These are phyloP conservation scores for Gobiocypris rarus DNA, from an alignment of 2,113 vertebrate genomes.

Conservation along the genomic window DNA sequence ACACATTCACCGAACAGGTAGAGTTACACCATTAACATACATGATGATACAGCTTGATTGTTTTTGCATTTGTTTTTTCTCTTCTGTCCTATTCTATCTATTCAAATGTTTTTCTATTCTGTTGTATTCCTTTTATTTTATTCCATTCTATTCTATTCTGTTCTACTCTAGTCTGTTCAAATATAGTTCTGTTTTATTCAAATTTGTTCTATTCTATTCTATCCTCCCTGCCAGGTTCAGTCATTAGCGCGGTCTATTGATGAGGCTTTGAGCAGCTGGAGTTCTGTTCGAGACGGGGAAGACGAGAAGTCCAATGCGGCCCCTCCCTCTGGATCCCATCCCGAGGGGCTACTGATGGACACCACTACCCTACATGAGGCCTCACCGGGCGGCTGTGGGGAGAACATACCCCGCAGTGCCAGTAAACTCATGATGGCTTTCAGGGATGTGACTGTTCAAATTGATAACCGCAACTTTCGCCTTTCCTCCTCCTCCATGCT, in stretches of 20 bases:
- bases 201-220: background rate
- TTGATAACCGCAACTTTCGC: conserved; percentile 95
- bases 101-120: background rate
- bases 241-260: conserved; percentile 97
- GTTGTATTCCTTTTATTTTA: background rate
- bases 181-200: background rate
- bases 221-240: conserved; percentile 81
- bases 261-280: conserved; percentile 92
- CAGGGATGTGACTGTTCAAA: conserved; percentile 96
- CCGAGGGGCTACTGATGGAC: conserved; percentile 77
- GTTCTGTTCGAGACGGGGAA: conserved; percentile 80
- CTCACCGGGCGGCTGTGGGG: conserved; percentile 73
- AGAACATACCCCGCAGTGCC: conserved; percentile 83
- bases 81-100: background rate
- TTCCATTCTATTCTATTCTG: background rate
- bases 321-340: conserved; percentile 51
- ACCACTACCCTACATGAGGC: conserved; percentile 73
- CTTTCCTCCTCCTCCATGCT: conserved; percentile 90
- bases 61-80: background rate
- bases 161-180: background rate
- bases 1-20: conserved; percentile 97
- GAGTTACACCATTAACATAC: background rate
- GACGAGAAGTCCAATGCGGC: conserved; percentile 59
- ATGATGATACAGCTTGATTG: background rate
- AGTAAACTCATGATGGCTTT: conserved; percentile 98